Conservation (phyloP, 2,888 invertebrate species). For the Nomada fucata region DNA sequence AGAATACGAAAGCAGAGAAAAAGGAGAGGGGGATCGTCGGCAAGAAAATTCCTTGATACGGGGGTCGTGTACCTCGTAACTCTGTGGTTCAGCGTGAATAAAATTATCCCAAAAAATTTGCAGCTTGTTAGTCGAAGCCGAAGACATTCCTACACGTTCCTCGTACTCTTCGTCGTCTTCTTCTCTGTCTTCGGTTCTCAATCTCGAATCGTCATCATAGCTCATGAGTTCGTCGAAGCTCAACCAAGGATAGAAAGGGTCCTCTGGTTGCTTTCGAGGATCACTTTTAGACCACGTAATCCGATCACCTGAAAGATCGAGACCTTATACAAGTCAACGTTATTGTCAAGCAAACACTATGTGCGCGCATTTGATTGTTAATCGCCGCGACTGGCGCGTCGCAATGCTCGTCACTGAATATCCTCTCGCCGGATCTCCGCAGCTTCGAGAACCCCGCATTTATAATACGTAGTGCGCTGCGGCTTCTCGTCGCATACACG, state of each 20-base stretch:
- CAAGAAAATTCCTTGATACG: not conserved
- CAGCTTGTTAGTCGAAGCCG: slow-evolving; percentile 75
- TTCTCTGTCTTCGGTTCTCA: slow-evolving; percentile 65
- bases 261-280: slow-evolving; percentile 46
- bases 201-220: slow-evolving; percentile 61
- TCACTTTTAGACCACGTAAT: slow-evolving; percentile 51
- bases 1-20: not conserved
- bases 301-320: slow-evolving; percentile 66
- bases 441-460: slow-evolving; percentile 23
- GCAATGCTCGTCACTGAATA: slow-evolving; percentile 30
- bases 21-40: not conserved
- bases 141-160: slow-evolving; percentile 72
- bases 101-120: slow-evolving; percentile 87
- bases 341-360: not conserved
- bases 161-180: slow-evolving; percentile 67
- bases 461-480: slow-evolving; percentile 9
- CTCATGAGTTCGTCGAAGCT: slow-evolving; percentile 64
- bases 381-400: not conserved
- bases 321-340: slow-evolving; percentile 23
- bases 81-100: slow-evolving; percentile 87
- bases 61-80: slow-evolving; percentile 86
- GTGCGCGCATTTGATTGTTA: slow-evolving; percentile 5
- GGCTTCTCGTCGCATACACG: slow-evolving; percentile 29
- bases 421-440: slow-evolving; percentile 9
- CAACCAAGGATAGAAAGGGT: slow-evolving; percentile 56